A percentile compares a stretch with the other conserved stretches of the same genome.
Conservation (phyloP, 1,140 invertebrate genomes). For the Mya arenaria region DNA sequence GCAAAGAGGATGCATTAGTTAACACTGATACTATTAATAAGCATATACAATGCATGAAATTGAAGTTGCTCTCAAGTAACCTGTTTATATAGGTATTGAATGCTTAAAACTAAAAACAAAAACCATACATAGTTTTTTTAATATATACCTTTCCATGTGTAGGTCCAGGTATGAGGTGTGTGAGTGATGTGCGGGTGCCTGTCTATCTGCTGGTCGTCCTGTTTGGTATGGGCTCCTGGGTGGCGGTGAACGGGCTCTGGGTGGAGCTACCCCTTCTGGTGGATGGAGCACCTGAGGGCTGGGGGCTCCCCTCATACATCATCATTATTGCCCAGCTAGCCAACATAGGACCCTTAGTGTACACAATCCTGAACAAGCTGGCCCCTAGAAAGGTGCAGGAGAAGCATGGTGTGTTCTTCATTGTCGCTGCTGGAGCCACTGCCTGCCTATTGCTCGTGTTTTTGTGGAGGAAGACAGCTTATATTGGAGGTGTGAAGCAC, state of each 20-base stretch:
- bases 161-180: background rate
- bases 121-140: too few species aligned
- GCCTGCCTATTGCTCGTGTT: constrained; percentile 87
- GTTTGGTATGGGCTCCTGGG: constrained; percentile 93
- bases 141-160: too few species aligned
- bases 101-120: too few species aligned
- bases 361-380: constrained; percentile 84
- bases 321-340: constrained; percentile 91
- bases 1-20: too few species aligned
- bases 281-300: constrained; percentile 89
- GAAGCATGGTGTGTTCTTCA: constrained; percentile 84
- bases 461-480: constrained; percentile 86
- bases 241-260: constrained; percentile 93
- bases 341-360: constrained; percentile 90
- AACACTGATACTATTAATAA: too few species aligned
- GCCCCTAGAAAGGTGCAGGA: constrained; percentile 83
- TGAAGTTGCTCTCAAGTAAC: too few species aligned
- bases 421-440: constrained; percentile 85
- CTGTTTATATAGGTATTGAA: too few species aligned
- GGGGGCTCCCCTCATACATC: constrained; percentile 92
- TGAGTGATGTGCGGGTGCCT: constrained; percentile 40
- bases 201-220: constrained; percentile 84
- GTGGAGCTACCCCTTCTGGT: constrained; percentile 94
- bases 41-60: too few species aligned
- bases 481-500: constrained; percentile 83